Evolutionary conservation across 2,113 vertebrate genomes (phyloP).

Genomic region (Pterocles gutturalis): DNA sequence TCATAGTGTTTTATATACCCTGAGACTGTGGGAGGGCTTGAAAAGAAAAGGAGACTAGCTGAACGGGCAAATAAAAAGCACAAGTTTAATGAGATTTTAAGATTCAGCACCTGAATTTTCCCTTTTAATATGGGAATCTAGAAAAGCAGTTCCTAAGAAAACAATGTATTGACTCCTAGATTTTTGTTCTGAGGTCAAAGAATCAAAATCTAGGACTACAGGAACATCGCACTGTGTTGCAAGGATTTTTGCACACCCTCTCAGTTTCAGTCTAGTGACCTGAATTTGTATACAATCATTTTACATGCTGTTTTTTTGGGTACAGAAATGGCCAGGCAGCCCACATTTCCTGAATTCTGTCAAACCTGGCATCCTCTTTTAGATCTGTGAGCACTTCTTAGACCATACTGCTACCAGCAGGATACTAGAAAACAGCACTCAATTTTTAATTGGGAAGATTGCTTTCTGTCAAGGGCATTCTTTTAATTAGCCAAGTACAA

Average conservation of each 20-base stretch:
- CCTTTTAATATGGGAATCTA: background rate
- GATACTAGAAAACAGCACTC: background rate
- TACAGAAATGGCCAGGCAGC: background rate
- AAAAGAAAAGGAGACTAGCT: background rate
- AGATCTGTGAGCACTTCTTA: background rate
- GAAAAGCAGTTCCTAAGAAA: constrained; percentile 15
- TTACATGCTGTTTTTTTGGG: background rate
- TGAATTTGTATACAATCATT: background rate
- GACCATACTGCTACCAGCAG: background rate
- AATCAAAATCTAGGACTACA: background rate
- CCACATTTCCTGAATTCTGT: background rate
- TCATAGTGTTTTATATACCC: constrained; percentile 41
- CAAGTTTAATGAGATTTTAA: constrained; percentile 33
- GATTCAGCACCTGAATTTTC: constrained; percentile 48
- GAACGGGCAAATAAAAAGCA: constrained; percentile 24
- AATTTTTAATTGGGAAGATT: background rate
- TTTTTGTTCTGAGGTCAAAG: background rate
- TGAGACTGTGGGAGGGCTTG: constrained; percentile 55
- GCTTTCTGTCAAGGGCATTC: background rate
- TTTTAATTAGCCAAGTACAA: background rate
- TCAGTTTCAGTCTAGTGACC: background rate
- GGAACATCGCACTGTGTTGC: background rate
- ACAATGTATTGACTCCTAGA: background rate
- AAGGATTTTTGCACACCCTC: background rate
- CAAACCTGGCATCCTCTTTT: background rate